Conservation (phyloP, 1,140 invertebrate genomes). For the Drosophila lowei region DNA sequence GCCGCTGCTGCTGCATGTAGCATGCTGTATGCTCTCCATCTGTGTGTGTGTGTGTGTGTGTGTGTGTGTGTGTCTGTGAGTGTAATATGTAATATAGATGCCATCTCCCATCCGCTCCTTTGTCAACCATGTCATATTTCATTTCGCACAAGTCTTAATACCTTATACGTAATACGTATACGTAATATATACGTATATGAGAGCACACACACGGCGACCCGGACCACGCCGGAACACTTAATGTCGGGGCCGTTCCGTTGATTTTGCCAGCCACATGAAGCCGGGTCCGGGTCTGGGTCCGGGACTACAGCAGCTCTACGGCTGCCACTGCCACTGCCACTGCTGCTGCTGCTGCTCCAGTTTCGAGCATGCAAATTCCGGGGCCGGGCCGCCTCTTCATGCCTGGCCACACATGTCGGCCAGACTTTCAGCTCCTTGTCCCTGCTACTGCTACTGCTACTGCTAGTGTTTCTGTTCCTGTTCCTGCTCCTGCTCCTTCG, state of each 20-base stretch:
- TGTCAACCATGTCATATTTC: constrained; percentile 79
- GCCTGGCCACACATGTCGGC: constrained; percentile 78
- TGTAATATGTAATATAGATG: constrained; percentile 60
- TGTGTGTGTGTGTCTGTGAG: constrained; percentile 24
- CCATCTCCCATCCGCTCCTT: constrained; percentile 61
- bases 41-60: constrained; percentile 8
- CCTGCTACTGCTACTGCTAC: background rate
- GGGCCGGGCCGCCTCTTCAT: constrained; percentile 71
- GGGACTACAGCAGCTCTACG: background rate
- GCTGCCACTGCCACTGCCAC: background rate
- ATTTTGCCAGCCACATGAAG: constrained; percentile 47
- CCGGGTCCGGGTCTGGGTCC: background rate
- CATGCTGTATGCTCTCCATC: background rate
- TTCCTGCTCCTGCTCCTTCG: too few relatives aligned
- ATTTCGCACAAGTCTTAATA: constrained; percentile 74
- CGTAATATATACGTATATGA: constrained; percentile 18
- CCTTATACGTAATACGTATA: constrained; percentile 49
- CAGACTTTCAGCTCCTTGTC: constrained; percentile 25
- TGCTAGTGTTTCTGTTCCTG: too few relatives aligned
- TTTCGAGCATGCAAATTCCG: constrained; percentile 74
- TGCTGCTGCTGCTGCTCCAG: constrained; percentile 46
- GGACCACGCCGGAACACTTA: constrained; percentile 53
- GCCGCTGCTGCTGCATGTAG: constrained; percentile 14
- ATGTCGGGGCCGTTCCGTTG: constrained; percentile 71
- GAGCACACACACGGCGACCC: constrained; percentile 10